phyloP scores from a whole-genome alignment of 92 coral and sea anemone genomes.

The Virgularia gustaviana region DNA sequence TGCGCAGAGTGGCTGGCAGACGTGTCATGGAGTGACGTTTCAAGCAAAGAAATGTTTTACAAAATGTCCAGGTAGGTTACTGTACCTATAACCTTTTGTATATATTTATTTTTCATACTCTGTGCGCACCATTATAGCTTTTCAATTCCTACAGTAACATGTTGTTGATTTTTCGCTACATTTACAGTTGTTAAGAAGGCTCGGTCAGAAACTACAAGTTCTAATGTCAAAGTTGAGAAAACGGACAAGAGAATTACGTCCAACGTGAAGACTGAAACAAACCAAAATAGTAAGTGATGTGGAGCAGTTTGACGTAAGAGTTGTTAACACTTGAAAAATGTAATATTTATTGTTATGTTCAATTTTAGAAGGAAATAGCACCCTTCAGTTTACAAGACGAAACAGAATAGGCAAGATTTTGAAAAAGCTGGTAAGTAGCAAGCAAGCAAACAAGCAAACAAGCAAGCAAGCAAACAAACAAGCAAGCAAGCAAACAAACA shows the following conservation, averaged over 20 bases:
- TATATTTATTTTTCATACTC: background rate
- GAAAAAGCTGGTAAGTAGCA: slow-evolving; percentile 18
- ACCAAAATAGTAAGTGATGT: no score
- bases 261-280: background rate
- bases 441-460: no score
- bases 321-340: background rate
- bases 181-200: no score
- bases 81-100: background rate
- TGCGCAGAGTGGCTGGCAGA: slow-evolving; percentile 41
- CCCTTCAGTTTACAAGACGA: background rate
- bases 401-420: slow-evolving; percentile 20
- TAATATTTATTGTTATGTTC: background rate
- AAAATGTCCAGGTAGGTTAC: slow-evolving; percentile 6
- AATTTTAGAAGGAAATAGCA: background rate
- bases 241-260: background rate
- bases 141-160: background rate
- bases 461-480: no score
- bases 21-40: slow-evolving; percentile 33
- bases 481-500: no score
- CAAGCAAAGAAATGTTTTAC: slow-evolving; percentile 13
- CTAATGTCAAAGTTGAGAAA: background rate
- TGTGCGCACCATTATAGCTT: background rate
- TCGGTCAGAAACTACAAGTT: no score
- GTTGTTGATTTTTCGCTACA: no score
- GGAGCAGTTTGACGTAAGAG: no score